These are phyloP conservation scores for Rhodinocichla rosea DNA, from an alignment of 2,113 vertebrate species.

Conservation along the genomic window DNA sequence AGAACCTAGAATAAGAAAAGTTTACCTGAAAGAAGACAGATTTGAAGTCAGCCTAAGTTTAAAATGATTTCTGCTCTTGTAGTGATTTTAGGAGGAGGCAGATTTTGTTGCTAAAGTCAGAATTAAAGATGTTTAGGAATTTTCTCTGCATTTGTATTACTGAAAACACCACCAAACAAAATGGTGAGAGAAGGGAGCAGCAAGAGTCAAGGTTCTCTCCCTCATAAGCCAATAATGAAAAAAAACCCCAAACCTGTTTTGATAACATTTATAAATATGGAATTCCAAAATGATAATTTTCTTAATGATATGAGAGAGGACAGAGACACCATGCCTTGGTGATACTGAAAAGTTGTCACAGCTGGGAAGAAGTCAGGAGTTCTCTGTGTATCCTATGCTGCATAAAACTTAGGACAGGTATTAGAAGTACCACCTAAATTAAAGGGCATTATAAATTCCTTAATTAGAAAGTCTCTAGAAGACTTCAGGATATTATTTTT, in stretches of 20 bases:
- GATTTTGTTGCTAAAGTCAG: neutral
- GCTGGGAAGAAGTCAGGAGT: neutral
- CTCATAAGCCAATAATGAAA: neutral
- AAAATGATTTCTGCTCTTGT: neutral
- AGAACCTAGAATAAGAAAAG: neutral
- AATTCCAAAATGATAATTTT: neutral
- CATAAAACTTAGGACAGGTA: neutral
- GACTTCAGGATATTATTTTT: neutral
- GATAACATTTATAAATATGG: neutral
- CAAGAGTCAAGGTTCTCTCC: neutral
- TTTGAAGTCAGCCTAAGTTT: neutral
- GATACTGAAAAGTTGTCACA: neutral
- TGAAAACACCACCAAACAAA: fast-evolving
- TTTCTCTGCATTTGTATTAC: neutral
- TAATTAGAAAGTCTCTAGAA: neutral
- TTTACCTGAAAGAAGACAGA: neutral
- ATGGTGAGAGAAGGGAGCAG: neutral
- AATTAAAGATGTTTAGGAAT: neutral
- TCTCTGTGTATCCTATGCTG: neutral
- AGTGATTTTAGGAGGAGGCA: neutral
- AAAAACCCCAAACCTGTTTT: neutral
- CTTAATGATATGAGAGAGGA: neutral
- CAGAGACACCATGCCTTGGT: neutral
- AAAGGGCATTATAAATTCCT: neutral
- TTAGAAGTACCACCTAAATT: neutral